phyloP scores from a whole-genome alignment of 2,888 invertebrate genomes.

The Flexamia atlantica region DNA sequence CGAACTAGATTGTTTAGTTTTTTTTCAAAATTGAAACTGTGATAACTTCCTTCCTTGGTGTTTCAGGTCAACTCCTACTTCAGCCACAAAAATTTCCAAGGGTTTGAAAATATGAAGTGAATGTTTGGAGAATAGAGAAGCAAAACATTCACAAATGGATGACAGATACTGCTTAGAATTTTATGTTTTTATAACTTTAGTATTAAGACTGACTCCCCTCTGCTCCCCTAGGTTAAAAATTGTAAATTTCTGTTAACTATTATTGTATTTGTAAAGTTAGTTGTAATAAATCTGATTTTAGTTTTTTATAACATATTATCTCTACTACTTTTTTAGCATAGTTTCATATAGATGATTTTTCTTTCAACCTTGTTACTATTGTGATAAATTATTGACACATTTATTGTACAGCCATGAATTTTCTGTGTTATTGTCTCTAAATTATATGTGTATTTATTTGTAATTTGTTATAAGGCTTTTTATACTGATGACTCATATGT shows the following conservation, averaged over 20 bases:
- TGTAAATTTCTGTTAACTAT: constrained; percentile 14
- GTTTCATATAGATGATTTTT: neutral
- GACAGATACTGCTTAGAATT: neutral
- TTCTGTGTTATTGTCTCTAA: constrained; percentile 1
- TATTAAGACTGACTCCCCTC: neutral
- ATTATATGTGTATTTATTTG: constrained; percentile 15
- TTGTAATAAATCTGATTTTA: constrained; percentile 13
- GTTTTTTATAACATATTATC: constrained; percentile 20
- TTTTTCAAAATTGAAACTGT: no score
- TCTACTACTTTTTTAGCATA: neutral
- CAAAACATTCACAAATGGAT: neutral
- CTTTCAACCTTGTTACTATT: neutral
- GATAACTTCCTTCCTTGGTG: neutral
- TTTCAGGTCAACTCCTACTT: constrained; percentile 1
- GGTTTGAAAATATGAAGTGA: constrained; percentile 22
- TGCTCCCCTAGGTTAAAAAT: neutral
- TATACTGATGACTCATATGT: neutral
- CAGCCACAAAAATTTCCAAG: constrained; percentile 9
- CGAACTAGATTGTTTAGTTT: no score
- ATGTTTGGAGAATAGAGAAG: neutral
- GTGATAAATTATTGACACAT: constrained; percentile 18
- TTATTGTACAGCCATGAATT: neutral
- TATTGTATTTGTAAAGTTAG: constrained; percentile 24
- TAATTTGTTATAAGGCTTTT: constrained; percentile 6
- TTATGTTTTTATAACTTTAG: constrained; percentile 7